Percentiles rank a stretch among this genome's conserved stretches.
phyloP scores from a whole-genome alignment of 2,113 vertebrate species.

The Paratilapia polleni region DNA sequence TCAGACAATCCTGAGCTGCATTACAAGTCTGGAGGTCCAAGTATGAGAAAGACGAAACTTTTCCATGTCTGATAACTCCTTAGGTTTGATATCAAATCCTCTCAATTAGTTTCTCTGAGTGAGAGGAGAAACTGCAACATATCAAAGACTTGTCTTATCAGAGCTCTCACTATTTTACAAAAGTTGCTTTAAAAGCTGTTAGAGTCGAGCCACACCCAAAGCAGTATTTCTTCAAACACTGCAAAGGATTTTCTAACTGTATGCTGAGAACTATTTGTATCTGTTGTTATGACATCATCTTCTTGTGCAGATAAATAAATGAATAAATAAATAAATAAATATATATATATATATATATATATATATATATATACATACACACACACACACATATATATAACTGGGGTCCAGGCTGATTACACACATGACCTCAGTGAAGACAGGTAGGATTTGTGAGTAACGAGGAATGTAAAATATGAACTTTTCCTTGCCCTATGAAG shows the following conservation, averaged over 20 bases:
- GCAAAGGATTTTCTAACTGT: not conserved
- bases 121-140: constrained; percentile 18
- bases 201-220: not conserved
- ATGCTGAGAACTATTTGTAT: not conserved
- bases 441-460: not conserved
- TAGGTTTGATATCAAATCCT: constrained; percentile 38
- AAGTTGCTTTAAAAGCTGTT: constrained; percentile 9
- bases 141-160: constrained; percentile 53
- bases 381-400: too few relatives aligned
- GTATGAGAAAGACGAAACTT: constrained; percentile 5
- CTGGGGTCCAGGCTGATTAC: not conserved
- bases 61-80: constrained; percentile 24
- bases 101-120: not conserved
- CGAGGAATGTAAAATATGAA: not conserved
- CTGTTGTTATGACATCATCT: constrained; percentile 22
- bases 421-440: not conserved
- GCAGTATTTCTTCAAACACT: not conserved
- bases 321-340: too few relatives aligned
- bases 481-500: rapidly evolving
- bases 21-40: constrained; percentile 12
- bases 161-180: constrained; percentile 22
- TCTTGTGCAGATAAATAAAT: constrained; percentile 20
- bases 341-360: too few relatives aligned
- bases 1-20: constrained; percentile 13
- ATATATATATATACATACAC: too few relatives aligned